Conservation (phyloP, 2,888 invertebrate genomes). For the Podabrus alpinus region DNA sequence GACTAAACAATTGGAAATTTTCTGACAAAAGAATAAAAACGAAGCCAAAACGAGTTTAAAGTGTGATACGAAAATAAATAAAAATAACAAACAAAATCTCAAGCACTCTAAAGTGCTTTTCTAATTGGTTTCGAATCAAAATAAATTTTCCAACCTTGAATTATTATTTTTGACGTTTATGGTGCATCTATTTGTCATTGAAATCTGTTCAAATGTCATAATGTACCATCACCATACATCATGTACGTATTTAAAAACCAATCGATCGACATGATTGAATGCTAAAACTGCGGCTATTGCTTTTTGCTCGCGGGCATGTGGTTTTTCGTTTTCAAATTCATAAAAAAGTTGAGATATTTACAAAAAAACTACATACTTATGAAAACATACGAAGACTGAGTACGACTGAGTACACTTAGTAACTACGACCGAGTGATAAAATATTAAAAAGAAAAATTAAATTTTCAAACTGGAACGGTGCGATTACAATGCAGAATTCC, state of each 20-base stretch:
- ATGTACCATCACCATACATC: neutral
- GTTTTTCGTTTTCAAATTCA: neutral
- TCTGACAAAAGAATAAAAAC: slow-evolving; percentile 12
- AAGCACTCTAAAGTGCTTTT: neutral
- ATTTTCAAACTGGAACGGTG: neutral
- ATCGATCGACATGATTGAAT: neutral
- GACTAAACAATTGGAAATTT: slow-evolving; percentile 18
- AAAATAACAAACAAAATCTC: neutral
- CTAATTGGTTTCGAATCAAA: neutral
- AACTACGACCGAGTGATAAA: neutral
- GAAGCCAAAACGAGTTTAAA: slow-evolving; percentile 14
- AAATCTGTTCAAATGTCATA: neutral
- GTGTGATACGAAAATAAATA: slow-evolving; percentile 16
- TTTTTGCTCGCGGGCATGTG: neutral
- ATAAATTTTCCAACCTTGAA: neutral
- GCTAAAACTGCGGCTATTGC: neutral
- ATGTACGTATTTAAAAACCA: neutral
- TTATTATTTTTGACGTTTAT: neutral
- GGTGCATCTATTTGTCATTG: neutral
- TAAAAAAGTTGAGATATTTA: too few species aligned
- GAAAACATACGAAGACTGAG: too few species aligned
- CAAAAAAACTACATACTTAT: too few species aligned
- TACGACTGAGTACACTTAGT: too few species aligned
- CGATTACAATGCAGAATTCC: neutral
- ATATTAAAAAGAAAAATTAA: neutral